A percentile compares a stretch with the other conserved stretches of the same genome.
Conservation (phyloP, 2,797 vertebrate genomes). For the Siniperca undulata region DNA sequence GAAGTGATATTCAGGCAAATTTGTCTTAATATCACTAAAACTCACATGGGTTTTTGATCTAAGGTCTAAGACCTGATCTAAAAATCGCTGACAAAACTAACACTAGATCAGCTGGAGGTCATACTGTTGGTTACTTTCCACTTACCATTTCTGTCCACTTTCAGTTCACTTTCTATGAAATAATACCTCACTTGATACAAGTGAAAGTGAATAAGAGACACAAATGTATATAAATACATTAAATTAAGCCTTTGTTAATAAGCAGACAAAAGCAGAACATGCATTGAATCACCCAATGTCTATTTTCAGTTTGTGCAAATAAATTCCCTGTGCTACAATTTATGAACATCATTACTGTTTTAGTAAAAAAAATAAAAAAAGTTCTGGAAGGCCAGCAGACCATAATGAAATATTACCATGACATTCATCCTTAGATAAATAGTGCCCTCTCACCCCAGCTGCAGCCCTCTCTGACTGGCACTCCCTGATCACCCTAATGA, state of each 20-base stretch:
- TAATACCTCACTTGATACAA: background rate
- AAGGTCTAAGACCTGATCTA: background rate
- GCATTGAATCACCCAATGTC: constrained; percentile 4
- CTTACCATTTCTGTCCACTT: background rate
- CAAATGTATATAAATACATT: background rate
- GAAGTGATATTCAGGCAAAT: background rate
- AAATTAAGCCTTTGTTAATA: constrained; percentile 13
- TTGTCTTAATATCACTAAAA: background rate
- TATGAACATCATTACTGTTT: constrained; percentile 45
- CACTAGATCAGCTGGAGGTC: background rate
- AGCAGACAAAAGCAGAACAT: constrained; percentile 21
- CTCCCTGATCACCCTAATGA: constrained; percentile 83
- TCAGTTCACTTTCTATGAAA: background rate
- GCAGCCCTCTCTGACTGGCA: constrained; percentile 71
- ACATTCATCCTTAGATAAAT: constrained; percentile 66
- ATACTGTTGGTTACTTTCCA: background rate
- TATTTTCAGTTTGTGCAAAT: constrained; percentile 39
- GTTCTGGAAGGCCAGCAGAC: constrained; percentile 31
- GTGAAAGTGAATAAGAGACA: background rate
- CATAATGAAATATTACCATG: constrained; percentile 68
- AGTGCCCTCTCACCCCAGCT: constrained; percentile 66
- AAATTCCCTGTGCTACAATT: constrained; percentile 23
- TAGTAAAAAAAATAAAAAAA: background rate
- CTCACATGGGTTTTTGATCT: background rate
- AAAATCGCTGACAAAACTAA: background rate